These are phyloP conservation scores for Guaruba guarouba DNA, from an alignment of 2,113 vertebrate genomes.

Conservation along the genomic window DNA sequence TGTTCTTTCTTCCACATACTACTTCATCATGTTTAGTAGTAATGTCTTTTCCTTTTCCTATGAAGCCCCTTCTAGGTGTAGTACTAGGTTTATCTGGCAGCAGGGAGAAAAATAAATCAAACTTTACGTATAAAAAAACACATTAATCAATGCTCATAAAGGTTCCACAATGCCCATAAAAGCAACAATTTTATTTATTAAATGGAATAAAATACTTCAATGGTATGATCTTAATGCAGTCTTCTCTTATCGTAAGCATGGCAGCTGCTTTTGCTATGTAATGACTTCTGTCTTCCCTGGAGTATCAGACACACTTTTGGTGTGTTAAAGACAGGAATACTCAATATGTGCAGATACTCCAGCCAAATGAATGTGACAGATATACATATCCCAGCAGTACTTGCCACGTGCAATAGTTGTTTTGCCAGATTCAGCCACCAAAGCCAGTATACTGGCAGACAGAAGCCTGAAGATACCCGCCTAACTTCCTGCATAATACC, in stretches of 20 bases:
- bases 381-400: neutral
- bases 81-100: conserved; percentile 87
- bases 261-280: neutral
- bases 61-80: conserved; percentile 88
- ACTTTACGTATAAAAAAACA: neutral
- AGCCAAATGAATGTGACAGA: neutral
- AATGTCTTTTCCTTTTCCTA: conserved; percentile 95
- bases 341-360: neutral
- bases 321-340: neutral
- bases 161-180: neutral
- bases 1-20: conserved; percentile 94
- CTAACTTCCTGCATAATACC: neutral
- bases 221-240: neutral
- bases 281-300: neutral
- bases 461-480: neutral
- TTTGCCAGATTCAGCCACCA: neutral
- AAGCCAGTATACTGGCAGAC: neutral
- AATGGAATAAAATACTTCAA: neutral
- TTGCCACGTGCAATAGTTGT: neutral
- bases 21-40: conserved; percentile 96
- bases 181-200: neutral
- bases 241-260: neutral
- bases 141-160: neutral
- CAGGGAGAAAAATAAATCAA: conserved; percentile 19
- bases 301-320: neutral